Evolutionary conservation across 2,888 invertebrate species (phyloP), one percentile per base, ranked within the genome.

Genomic region (Mechanitis messenoides): DNA sequence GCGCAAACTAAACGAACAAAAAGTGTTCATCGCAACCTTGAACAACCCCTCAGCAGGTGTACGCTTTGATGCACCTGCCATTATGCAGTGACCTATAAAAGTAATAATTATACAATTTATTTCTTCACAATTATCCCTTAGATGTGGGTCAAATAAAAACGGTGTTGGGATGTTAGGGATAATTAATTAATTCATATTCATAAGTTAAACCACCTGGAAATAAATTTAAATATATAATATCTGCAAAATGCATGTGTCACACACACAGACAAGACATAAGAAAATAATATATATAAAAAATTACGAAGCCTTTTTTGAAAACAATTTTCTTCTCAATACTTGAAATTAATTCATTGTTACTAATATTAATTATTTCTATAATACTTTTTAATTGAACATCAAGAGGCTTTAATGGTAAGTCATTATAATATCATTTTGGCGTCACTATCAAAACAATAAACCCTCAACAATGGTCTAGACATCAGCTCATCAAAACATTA

Each of bases 21-120:
- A 72, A 74, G 70, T 75, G 74, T 59, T 61, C 66, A 71, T 61
- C 75, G 69, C 61, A 76, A 74, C 89, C 89, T 90, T 89, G 88
- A 83, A 78, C 71, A 75, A 66, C 84, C 83, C 85, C 71, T 67
- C 56, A 66, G 85, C 89, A 87, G 88, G 86, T 86, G 85, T 71
- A 81, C 72, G 77, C 72, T 72, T 69, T 67, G 76, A 69, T 83
- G 77, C 88, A 90, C 87, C 89, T 90, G 89, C 87, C 71, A 76
- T 83, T 83, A 85, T 82, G 79, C 80, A 78, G 80, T 90, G 88
- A 90, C 89, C 89, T 89, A 90, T 89, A 86, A 89, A 87, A 84
- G 84, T 75, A 81, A 81, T 88, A 86, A 87, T 87, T 86, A 87
- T 82, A 84, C 81, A 86, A 85, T 85, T 81, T 85, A 85, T 87